These are phyloP conservation scores for Drosophila tsacasi DNA, from an alignment of 1,140 invertebrate species.

Conservation along the genomic window DNA sequence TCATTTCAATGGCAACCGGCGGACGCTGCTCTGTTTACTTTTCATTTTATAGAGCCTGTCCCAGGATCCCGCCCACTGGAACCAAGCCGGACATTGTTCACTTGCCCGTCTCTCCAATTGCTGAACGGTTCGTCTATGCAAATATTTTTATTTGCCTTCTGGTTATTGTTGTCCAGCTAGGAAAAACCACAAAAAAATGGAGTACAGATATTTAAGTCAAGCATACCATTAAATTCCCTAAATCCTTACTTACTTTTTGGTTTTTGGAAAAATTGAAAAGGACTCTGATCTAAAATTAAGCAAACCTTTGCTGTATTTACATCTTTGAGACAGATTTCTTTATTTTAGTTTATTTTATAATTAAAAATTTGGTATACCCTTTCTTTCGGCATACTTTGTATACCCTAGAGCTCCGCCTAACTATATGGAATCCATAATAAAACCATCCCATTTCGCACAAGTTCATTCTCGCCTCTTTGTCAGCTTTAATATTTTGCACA, in stretches of 20 bases:
- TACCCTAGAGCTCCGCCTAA: background rate
- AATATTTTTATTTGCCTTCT: slow-evolving; percentile 79
- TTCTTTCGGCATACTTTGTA: no score
- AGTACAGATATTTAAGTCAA: background rate
- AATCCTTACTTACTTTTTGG: background rate
- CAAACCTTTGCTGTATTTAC: background rate
- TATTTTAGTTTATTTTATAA: background rate
- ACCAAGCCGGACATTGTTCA: slow-evolving; percentile 48
- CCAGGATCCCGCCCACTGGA: slow-evolving; percentile 13
- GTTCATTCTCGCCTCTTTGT: slow-evolving; percentile 15
- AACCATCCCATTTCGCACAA: slow-evolving; percentile 35
- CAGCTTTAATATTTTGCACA: slow-evolving; percentile 57
- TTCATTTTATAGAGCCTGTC: slow-evolving; percentile 63
- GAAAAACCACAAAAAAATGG: slow-evolving; percentile 36
- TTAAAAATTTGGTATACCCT: background rate
- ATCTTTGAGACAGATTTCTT: background rate
- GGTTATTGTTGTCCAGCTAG: slow-evolving; percentile 65
- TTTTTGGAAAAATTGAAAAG: background rate
- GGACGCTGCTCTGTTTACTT: slow-evolving; percentile 76
- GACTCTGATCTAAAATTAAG: no score
- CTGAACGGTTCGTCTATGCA: slow-evolving; percentile 74
- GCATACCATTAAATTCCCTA: background rate
- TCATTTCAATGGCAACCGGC: slow-evolving; percentile 76
- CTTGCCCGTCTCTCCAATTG: slow-evolving; percentile 70
- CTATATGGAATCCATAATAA: slow-evolving; percentile 7